These are phyloP conservation scores for Parapristionchus giblindavisi DNA, from an alignment of 2,888 invertebrate species.

Conservation along the genomic window DNA sequence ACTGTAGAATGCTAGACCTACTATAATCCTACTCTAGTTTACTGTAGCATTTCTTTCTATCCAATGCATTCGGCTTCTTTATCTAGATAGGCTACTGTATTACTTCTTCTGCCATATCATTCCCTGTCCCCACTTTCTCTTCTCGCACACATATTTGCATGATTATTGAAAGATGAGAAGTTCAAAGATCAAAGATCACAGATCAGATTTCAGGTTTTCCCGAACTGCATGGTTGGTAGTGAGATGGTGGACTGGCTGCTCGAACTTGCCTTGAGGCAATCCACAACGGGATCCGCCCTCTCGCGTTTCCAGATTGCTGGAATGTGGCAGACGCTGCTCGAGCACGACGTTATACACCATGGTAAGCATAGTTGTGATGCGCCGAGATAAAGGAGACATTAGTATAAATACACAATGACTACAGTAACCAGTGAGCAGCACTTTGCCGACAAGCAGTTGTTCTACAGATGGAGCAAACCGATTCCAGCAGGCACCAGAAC, in stretches of 20 bases:
- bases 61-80: too few relatives aligned
- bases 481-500: neutral
- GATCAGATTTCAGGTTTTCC: constrained; percentile 2
- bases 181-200: too few relatives aligned
- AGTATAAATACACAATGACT: constrained; percentile 45
- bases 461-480: constrained; percentile 79
- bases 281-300: constrained; percentile 40
- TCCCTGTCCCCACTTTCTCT: neutral
- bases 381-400: neutral
- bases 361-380: constrained; percentile 72
- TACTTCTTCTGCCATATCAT: neutral
- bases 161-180: too few relatives aligned
- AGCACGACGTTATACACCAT: constrained; percentile 82
- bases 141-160: neutral
- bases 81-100: too few relatives aligned
- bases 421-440: constrained; percentile 82
- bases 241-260: constrained; percentile 85
- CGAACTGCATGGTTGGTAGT: constrained; percentile 78
- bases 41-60: too few relatives aligned
- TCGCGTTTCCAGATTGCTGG: constrained; percentile 72
- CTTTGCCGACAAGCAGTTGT: constrained; percentile 84
- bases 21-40: too few relatives aligned
- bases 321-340: constrained; percentile 85
- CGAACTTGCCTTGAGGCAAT: constrained; percentile 67
- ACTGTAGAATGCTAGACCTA: too few relatives aligned